These are phyloP conservation scores for Diadegma fenestrale DNA, from an alignment of 2,888 invertebrate genomes.

Conservation along the genomic window DNA sequence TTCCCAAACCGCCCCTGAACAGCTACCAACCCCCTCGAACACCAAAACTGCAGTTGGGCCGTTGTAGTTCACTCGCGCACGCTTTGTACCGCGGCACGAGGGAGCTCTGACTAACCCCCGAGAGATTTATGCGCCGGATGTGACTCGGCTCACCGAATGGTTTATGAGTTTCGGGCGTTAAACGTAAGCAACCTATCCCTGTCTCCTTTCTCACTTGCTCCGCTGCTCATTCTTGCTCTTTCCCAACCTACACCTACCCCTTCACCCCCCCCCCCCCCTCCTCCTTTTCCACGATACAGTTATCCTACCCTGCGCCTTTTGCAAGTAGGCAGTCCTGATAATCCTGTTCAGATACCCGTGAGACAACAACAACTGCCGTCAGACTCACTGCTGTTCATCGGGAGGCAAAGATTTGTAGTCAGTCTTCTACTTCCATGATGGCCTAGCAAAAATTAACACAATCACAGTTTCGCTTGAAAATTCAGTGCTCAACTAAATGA, in stretches of 20 bases:
- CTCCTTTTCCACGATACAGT: constrained; percentile 15
- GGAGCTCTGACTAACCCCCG: constrained; percentile 74
- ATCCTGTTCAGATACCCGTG: constrained; percentile 55
- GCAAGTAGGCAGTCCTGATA: constrained; percentile 45
- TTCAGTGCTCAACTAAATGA: neutral
- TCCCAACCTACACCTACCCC: constrained; percentile 11
- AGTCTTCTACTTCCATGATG: neutral
- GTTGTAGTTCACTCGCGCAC: constrained; percentile 63
- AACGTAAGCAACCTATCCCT: constrained; percentile 69
- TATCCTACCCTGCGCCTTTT: constrained; percentile 5
- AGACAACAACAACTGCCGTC: constrained; percentile 59
- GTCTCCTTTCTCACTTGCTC: constrained; percentile 63
- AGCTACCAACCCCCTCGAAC: constrained; percentile 65
- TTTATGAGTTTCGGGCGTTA: constrained; percentile 81
- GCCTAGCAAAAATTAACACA: neutral
- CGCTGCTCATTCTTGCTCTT: constrained; percentile 63
- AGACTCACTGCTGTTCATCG: constrained; percentile 3
- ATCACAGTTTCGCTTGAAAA: neutral
- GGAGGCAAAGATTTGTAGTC: constrained; percentile 10
- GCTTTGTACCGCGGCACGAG: constrained; percentile 63
- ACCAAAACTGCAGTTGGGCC: constrained; percentile 59
- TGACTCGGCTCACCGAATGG: constrained; percentile 80
- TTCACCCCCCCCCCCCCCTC: neutral
- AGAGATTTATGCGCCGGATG: constrained; percentile 84
- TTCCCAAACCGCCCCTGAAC: constrained; percentile 58